A percentile compares a stretch with the other conserved stretches of the same genome.
phyloP scores from a whole-genome alignment of 2,797 vertebrate species.

The Cuniculus paca region DNA sequence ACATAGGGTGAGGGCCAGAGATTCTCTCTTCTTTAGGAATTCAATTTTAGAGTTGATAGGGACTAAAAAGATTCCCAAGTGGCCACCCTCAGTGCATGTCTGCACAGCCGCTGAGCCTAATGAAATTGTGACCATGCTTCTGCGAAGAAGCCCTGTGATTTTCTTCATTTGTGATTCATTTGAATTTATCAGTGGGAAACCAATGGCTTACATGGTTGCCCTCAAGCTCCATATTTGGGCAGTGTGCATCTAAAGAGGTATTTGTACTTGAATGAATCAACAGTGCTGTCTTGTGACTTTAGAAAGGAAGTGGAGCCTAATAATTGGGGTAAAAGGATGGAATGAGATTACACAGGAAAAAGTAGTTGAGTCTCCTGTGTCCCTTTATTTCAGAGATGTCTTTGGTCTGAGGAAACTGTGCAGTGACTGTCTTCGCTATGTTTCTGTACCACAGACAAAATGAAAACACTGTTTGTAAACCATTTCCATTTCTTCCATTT shows the following conservation, averaged over 20 bases:
- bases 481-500: neutral
- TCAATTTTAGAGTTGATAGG: constrained; percentile 32
- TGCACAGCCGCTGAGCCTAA: neutral
- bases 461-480: neutral
- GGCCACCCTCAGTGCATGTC: neutral
- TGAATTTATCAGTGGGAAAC: neutral
- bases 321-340: neutral
- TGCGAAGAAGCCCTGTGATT: neutral
- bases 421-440: neutral
- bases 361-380: neutral
- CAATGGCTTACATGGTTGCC: neutral
- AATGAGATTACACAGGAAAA: neutral
- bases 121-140: constrained; percentile 24
- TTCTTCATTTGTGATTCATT: constrained; percentile 32
- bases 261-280: constrained; percentile 40
- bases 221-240: neutral
- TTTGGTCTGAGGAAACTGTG: neutral
- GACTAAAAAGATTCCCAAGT: neutral
- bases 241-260: neutral
- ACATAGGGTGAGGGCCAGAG: neutral
- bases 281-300: neutral
- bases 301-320: neutral
- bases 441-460: neutral
- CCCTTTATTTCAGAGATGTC: neutral
- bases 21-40: constrained; percentile 31